Percentiles rank a stretch among this genome's conserved stretches.
phyloP scores from a whole-genome alignment of 2,113 vertebrate species.

The Scopus umbretta region DNA sequence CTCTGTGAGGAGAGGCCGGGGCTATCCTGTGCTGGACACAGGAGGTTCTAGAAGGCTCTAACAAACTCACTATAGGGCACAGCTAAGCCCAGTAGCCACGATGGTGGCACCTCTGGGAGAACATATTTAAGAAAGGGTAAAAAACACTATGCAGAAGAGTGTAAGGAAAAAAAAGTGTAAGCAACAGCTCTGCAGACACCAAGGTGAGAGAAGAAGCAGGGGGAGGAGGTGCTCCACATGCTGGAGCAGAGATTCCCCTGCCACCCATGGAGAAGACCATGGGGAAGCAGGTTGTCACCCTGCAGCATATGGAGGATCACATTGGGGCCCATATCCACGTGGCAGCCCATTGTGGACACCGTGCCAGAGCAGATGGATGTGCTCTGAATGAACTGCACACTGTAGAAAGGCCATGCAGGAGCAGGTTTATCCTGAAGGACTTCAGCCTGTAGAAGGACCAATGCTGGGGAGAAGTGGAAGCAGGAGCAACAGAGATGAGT shows the following conservation, averaged over 20 bases:
- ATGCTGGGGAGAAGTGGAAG: not conserved
- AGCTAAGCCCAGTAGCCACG: not conserved
- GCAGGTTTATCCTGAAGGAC: not conserved
- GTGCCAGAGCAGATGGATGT: not conserved
- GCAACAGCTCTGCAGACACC: not conserved
- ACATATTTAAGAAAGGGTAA: not conserved
- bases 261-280: not conserved
- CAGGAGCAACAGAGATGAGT: accelerated
- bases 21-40: not conserved
- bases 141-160: not conserved
- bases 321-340: not conserved
- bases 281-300: not conserved
- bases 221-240: not conserved
- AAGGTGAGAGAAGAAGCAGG: not conserved
- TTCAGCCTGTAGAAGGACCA: not conserved
- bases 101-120: not conserved
- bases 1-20: not conserved
- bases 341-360: not conserved
- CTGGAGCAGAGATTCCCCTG: not conserved
- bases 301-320: not conserved
- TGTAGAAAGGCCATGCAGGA: not conserved
- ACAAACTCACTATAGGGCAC: accelerated
- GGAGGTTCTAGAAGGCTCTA: not conserved
- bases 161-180: not conserved
- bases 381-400: not conserved